A percentile compares a stretch with the other conserved stretches of the same genome.
phyloP scores from a whole-genome alignment of 2,113 vertebrate genomes.

The Corynorhinus townsendii region DNA sequence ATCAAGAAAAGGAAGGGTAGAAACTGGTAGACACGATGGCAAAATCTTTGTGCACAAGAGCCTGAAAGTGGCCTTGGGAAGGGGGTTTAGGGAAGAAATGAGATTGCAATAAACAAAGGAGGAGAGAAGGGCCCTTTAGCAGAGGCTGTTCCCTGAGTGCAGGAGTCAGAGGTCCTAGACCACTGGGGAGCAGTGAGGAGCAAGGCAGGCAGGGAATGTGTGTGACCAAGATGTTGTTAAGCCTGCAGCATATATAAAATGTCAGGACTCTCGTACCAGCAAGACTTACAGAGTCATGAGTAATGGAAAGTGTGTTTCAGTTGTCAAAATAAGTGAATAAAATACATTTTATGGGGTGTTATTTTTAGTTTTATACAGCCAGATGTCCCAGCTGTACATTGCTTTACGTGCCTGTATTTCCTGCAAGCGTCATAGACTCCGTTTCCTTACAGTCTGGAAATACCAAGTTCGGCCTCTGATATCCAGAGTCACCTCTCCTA shows the following conservation, averaged over 20 bases:
- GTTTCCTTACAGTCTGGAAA: background rate
- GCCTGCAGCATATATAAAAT: rapidly evolving
- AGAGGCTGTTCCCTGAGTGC: rapidly evolving
- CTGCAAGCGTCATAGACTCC: background rate
- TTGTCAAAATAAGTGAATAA: slow-evolving; percentile 61
- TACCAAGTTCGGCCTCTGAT: background rate
- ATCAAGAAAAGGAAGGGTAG: too few species aligned
- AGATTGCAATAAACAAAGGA: background rate
- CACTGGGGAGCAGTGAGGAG: rapidly evolving
- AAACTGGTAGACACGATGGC: rapidly evolving
- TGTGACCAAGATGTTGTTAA: too few species aligned
- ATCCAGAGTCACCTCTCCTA: background rate
- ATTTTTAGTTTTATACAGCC: slow-evolving; percentile 57
- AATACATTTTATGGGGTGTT: slow-evolving; percentile 56
- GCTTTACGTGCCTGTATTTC: background rate
- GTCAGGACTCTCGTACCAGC: background rate
- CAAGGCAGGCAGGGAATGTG: rapidly evolving
- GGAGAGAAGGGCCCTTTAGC: background rate
- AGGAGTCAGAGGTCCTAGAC: background rate
- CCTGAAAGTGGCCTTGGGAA: background rate
- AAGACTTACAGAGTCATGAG: background rate
- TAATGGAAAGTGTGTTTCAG: slow-evolving; percentile 49
- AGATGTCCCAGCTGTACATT: slow-evolving; percentile 50
- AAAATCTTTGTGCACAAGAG: rapidly evolving
- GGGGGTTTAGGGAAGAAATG: rapidly evolving